Percentiles rank a stretch among this genome's conserved stretches.
Conservation (phyloP, 2,888 invertebrate genomes). For the Cepaea hortensis region DNA sequence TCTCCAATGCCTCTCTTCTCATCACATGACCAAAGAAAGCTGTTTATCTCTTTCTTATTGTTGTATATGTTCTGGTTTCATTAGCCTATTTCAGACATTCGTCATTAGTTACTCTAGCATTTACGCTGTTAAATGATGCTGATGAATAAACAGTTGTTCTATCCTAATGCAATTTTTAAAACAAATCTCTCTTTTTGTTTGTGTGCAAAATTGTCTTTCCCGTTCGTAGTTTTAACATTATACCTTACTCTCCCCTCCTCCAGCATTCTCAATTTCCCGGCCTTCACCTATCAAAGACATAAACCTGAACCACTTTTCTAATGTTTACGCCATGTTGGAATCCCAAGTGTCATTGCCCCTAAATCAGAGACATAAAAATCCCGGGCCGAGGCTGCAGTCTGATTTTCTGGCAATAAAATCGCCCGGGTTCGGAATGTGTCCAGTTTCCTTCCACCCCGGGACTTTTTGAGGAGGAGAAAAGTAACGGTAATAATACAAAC, state of each 20-base stretch:
- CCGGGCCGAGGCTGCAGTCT: background rate
- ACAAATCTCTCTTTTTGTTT: constrained; percentile 3
- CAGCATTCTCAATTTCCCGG: too few species aligned
- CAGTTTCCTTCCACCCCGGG: background rate
- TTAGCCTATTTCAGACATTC: too few species aligned
- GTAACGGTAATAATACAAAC: background rate
- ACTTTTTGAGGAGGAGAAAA: background rate
- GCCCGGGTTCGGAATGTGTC: background rate
- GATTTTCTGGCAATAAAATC: constrained; percentile 32
- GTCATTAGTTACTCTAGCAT: too few species aligned
- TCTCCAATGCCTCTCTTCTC: too few species aligned
- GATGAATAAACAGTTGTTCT: too few species aligned
- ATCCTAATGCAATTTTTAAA: too few species aligned
- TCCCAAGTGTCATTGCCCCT: background rate
- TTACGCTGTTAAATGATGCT: too few species aligned
- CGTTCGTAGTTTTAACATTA: too few species aligned
- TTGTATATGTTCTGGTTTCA: too few species aligned
- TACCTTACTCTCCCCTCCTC: too few species aligned
- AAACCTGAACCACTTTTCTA: background rate
- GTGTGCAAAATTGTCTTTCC: background rate
- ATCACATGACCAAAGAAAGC: too few species aligned
- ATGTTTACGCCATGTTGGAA: constrained; percentile 11
- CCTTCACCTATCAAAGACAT: background rate
- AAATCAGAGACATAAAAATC: constrained; percentile 5
- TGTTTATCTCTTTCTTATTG: too few species aligned